Percentiles rank a stretch among this genome's conserved stretches.
phyloP scores from a whole-genome alignment of 1,140 invertebrate species.

The Meloidogyne hapla region DNA sequence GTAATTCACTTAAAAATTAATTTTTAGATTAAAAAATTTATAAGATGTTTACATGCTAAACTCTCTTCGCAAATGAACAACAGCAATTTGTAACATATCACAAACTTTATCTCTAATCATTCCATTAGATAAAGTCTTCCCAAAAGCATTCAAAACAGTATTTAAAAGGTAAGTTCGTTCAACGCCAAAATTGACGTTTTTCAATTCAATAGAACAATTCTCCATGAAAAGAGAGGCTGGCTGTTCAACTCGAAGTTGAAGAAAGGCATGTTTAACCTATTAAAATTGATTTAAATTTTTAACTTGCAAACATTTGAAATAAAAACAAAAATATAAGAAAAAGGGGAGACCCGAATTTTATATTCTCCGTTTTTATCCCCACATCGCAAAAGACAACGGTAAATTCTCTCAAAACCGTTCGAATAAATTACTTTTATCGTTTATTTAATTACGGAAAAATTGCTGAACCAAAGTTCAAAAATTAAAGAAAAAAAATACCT shows the following conservation, averaged over 20 bases:
- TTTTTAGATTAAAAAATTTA: constrained; percentile 10
- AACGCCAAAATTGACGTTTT: constrained; percentile 8
- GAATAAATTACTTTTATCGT: too few species aligned
- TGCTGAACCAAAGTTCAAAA: not conserved
- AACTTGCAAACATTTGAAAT: not conserved
- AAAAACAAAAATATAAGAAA: too few species aligned
- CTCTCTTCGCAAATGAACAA: constrained; percentile 36
- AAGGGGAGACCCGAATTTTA: too few species aligned
- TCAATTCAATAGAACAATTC: constrained; percentile 30
- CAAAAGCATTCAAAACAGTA: constrained; percentile 12
- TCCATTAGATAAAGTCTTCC: not conserved
- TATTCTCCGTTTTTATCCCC: too few species aligned
- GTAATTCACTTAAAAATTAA: constrained; percentile 51
- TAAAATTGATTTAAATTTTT: not conserved
- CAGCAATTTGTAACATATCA: constrained; percentile 30
- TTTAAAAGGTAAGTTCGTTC: constrained; percentile 18
- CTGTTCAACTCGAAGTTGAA: constrained; percentile 28
- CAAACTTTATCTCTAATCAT: constrained; percentile 35
- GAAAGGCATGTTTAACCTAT: constrained; percentile 14
- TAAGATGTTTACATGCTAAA: constrained; percentile 38
- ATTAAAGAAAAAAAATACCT: not conserved
- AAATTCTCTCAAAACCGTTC: too few species aligned
- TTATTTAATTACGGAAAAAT: not conserved
- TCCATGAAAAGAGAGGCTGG: constrained; percentile 30
- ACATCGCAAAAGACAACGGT: too few species aligned